Conservation (phyloP, 2,113 vertebrate genomes). For the Myotis davidii region DNA sequence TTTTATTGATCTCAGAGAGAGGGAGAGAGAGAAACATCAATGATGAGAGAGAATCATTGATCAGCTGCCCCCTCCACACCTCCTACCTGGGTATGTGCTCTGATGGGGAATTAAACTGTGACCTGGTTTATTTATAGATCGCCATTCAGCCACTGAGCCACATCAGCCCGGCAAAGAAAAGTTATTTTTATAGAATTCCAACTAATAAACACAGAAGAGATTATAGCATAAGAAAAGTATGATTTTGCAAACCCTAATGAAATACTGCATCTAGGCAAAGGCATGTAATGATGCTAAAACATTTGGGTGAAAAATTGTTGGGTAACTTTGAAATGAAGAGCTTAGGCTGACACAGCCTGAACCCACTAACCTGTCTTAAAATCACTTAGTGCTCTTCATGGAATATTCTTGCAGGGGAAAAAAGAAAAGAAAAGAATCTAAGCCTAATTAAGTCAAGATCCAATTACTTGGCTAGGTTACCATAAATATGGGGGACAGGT, state of each 20-base stretch:
- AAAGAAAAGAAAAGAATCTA: not conserved
- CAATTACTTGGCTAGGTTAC: not conserved
- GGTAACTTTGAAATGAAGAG: not conserved
- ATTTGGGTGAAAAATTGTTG: not conserved
- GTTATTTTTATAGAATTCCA: not conserved
- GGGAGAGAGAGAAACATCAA: too few relatives aligned
- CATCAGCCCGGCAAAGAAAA: not conserved
- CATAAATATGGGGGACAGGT: not conserved
- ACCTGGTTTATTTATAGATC: too few relatives aligned
- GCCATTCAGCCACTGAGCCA: too few relatives aligned
- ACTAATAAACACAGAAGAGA: not conserved
- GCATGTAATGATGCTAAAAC: not conserved
- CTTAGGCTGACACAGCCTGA: not conserved
- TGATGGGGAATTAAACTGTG: too few relatives aligned
- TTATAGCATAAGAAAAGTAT: not conserved
- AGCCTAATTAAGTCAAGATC: not conserved
- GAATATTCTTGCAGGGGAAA: not conserved
- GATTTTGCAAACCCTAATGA: not conserved
- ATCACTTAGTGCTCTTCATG: not conserved
- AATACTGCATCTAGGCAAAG: not conserved
- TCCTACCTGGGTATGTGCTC: too few relatives aligned
- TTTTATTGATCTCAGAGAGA: too few relatives aligned
- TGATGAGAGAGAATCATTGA: too few relatives aligned
- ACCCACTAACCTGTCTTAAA: not conserved
- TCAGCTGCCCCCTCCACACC: too few relatives aligned